phyloP scores from a whole-genome alignment of 2,888 invertebrate species.

The Siphonodentalium dalli region DNA sequence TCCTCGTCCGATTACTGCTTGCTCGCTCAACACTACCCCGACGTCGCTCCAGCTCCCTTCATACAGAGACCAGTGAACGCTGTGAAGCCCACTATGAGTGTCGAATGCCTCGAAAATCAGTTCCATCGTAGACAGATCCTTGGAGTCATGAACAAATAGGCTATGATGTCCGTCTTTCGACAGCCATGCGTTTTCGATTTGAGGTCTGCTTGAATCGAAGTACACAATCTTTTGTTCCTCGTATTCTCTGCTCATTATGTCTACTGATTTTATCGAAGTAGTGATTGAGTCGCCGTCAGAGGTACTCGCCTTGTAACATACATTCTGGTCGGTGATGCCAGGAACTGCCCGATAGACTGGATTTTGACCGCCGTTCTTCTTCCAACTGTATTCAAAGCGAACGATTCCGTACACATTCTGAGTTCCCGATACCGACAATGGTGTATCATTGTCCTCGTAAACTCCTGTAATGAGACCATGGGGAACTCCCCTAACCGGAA shows the following conservation, averaged over 20 bases:
- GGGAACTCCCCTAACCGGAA: constrained; percentile 19
- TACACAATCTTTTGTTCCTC: constrained; percentile 18
- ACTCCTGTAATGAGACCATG: constrained; percentile 16
- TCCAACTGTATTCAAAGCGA: constrained; percentile 17
- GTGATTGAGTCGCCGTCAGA: constrained; percentile 30
- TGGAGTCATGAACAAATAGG: constrained; percentile 33
- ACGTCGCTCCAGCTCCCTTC: background rate
- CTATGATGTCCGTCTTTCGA: constrained; percentile 20
- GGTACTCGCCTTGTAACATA: constrained; percentile 21
- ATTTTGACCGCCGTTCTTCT: background rate
- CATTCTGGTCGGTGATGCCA: constrained; percentile 15
- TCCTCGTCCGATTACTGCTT: constrained; percentile 16
- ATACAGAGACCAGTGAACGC: constrained; percentile 34
- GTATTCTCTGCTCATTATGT: constrained; percentile 29
- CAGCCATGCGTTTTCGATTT: constrained; percentile 31
- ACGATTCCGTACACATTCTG: constrained; percentile 30
- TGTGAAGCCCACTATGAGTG: constrained; percentile 34
- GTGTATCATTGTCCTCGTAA: constrained; percentile 34
- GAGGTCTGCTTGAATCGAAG: constrained; percentile 29
- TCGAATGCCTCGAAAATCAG: constrained; percentile 33
- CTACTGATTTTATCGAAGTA: constrained; percentile 25
- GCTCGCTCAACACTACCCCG: too few species aligned
- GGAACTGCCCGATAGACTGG: background rate
- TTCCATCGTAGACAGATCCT: constrained; percentile 34
- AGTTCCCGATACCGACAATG: constrained; percentile 31